A percentile compares a stretch with the other conserved stretches of the same genome.
These are phyloP conservation scores for Dione vanillae DNA, from an alignment of 2,888 invertebrate species.

Conservation along the genomic window DNA sequence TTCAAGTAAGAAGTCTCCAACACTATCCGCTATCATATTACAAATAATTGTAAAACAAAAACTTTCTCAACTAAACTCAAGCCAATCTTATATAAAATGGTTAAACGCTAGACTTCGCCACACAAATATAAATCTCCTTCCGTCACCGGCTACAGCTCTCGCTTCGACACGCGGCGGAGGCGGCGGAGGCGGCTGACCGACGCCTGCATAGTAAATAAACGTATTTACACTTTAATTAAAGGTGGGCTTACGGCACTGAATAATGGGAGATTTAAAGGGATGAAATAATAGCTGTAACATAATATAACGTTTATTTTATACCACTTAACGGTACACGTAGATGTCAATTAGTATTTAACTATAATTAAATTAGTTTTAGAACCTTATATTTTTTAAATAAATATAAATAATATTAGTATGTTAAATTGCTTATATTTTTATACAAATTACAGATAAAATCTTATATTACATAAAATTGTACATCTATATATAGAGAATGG, in stretches of 20 bases:
- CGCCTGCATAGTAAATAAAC: slow-evolving; percentile 8
- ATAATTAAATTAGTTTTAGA: no score
- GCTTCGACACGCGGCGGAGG: neutral
- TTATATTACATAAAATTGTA: neutral
- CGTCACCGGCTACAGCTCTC: slow-evolving; percentile 4
- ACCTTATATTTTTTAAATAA: no score
- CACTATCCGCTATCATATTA: neutral
- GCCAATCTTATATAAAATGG: neutral
- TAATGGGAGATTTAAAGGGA: neutral
- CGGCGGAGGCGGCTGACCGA: slow-evolving; percentile 1
- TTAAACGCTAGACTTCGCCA: neutral
- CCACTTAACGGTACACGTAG: no score
- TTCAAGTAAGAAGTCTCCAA: neutral
- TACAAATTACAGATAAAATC: neutral
- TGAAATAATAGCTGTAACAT: neutral
- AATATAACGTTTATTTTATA: no score
- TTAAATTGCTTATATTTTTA: no score
- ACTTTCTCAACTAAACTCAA: neutral
- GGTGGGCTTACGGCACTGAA: neutral
- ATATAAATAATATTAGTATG: no score
- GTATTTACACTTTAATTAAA: slow-evolving; percentile 17
- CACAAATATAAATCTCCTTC: slow-evolving; percentile 6
- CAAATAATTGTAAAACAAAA: neutral
- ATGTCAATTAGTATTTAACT: no score
- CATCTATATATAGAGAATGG: neutral